These are phyloP conservation scores for Eilema caniola DNA, from an alignment of 2,888 invertebrate species.

Conservation along the genomic window DNA sequence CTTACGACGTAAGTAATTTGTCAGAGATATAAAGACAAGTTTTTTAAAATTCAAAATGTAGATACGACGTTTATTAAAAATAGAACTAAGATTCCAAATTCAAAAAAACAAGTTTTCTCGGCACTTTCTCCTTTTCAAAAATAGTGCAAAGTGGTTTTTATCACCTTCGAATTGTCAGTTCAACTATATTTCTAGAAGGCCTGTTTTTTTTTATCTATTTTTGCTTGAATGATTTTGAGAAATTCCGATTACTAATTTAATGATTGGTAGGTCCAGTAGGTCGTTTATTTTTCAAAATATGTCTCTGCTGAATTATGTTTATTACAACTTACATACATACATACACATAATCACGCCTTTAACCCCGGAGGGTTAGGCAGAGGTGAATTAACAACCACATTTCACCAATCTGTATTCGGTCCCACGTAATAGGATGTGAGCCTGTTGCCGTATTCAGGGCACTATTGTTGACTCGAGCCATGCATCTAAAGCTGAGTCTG, in stretches of 20 bases:
- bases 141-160: background rate
- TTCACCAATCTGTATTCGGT: too few relatives aligned
- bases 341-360: too few relatives aligned
- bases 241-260: background rate
- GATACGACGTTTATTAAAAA: background rate
- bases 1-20: conserved; percentile 4
- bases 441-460: too few relatives aligned
- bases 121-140: conserved; percentile 5
- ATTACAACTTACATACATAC: too few relatives aligned
- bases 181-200: background rate
- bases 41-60: background rate
- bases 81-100: background rate
- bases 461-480: too few relatives aligned
- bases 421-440: too few relatives aligned
- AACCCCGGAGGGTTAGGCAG: too few relatives aligned
- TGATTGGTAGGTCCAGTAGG: too few relatives aligned
- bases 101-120: background rate
- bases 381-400: too few relatives aligned
- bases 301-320: too few relatives aligned
- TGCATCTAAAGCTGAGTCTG: too few relatives aligned
- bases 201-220: background rate
- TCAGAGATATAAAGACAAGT: background rate
- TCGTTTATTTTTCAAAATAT: too few relatives aligned
- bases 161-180: background rate
- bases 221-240: background rate